Percentiles rank a stretch among this genome's conserved stretches.
Conservation (phyloP, 1,140 invertebrate species). For the Cyrtorhinus lividipennis region DNA sequence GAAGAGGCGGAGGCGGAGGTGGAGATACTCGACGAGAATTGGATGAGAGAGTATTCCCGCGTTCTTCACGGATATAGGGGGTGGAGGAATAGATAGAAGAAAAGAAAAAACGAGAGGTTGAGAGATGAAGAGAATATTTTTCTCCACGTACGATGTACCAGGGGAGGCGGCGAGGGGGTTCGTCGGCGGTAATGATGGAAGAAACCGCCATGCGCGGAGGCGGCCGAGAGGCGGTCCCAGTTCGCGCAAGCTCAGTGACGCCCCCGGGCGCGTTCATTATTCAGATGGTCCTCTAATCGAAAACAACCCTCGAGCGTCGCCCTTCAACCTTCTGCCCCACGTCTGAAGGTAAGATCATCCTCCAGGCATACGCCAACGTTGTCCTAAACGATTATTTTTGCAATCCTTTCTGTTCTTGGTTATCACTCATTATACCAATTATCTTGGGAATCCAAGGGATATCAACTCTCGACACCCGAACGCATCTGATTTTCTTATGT, state of each 20-base stretch:
- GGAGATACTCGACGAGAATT: no score
- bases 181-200: background rate
- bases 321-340: conserved; percentile 1
- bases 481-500: no score
- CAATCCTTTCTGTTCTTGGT: no score
- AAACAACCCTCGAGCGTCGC: background rate
- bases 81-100: background rate
- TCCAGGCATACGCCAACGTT: no score
- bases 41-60: no score
- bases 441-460: no score
- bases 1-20: no score
- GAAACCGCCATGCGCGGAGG: background rate
- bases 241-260: background rate
- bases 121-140: background rate
- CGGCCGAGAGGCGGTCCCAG: background rate
- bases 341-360: no score
- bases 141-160: background rate
- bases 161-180: background rate
- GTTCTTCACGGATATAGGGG: no score
- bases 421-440: no score
- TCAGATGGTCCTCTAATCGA: background rate
- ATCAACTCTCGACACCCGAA: no score
- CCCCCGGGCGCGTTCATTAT: background rate
- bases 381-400: no score
- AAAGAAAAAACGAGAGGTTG: background rate